These are phyloP conservation scores for Poecilia wingei DNA, from an alignment of 2,797 vertebrate species.

Conservation along the genomic window DNA sequence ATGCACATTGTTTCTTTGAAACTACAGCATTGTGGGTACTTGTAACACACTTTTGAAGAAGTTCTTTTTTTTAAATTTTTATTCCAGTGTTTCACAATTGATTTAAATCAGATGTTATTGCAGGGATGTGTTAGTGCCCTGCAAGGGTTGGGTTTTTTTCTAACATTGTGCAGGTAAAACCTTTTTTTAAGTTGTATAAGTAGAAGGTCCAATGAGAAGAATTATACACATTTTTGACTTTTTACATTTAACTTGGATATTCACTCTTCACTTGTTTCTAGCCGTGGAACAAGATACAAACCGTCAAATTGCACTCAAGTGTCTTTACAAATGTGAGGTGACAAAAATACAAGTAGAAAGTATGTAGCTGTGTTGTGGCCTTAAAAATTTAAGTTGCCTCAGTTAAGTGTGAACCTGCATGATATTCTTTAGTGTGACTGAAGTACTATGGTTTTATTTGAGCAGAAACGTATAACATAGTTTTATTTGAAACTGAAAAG, in stretches of 20 bases:
- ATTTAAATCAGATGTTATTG: not conserved
- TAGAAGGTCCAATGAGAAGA: not conserved
- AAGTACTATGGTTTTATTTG: not conserved
- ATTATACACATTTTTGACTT: no score
- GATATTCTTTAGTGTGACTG: not conserved
- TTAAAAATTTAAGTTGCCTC: not conserved
- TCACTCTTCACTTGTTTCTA: not conserved
- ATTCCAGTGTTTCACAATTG: not conserved
- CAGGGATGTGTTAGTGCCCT: not conserved
- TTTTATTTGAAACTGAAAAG: no score
- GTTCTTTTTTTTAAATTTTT: not conserved
- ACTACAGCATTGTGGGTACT: constrained; percentile 19
- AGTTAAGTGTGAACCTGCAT: not conserved
- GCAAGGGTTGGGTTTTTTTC: not conserved
- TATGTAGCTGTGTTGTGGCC: no score
- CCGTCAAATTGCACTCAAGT: not conserved
- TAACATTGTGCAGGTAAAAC: not conserved
- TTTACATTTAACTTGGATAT: not conserved
- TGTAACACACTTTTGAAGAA: constrained; percentile 7
- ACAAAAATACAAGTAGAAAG: no score
- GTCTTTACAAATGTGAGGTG: not conserved
- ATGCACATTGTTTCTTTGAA: constrained; percentile 15
- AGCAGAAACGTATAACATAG: not conserved
- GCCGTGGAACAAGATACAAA: not conserved
- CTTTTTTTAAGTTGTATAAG: not conserved